These are phyloP conservation scores for Octomys mimax DNA, from an alignment of 2,797 vertebrate genomes.

Conservation along the genomic window DNA sequence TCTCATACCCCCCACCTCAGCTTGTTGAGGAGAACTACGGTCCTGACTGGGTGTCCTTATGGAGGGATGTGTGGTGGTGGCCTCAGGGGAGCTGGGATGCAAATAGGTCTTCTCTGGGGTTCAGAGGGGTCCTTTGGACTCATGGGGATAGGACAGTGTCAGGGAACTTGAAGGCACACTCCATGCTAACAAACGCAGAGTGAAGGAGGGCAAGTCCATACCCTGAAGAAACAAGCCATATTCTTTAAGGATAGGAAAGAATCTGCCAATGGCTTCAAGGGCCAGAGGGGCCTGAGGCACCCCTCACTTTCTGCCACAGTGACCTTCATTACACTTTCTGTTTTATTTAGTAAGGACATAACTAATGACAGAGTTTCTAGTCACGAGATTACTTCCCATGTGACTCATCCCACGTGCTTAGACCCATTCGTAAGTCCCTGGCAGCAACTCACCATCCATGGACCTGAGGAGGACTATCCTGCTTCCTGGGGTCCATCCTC, in stretches of 20 bases:
- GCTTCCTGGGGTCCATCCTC: background rate
- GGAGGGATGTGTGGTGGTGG: too few species aligned
- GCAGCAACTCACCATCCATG: background rate
- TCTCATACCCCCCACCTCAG: background rate
- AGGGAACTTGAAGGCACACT: background rate
- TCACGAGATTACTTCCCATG: background rate
- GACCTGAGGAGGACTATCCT: background rate
- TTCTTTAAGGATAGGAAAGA: background rate
- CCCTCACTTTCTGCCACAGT: background rate
- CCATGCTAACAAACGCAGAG: too few species aligned
- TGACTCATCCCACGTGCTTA: background rate
- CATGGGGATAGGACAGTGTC: background rate
- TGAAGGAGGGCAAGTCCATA: background rate
- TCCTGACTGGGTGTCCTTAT: background rate
- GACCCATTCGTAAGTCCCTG: background rate
- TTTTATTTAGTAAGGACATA: conserved; percentile 5
- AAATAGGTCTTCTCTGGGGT: background rate
- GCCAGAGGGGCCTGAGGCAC: background rate
- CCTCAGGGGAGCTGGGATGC: background rate
- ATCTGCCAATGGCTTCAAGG: background rate
- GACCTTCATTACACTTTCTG: background rate
- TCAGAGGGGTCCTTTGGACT: background rate
- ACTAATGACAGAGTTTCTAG: background rate
- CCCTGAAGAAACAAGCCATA: background rate
- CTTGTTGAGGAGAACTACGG: background rate